Conservation (phyloP, 2,113 vertebrate genomes). For the Colistium nudipinnis region DNA sequence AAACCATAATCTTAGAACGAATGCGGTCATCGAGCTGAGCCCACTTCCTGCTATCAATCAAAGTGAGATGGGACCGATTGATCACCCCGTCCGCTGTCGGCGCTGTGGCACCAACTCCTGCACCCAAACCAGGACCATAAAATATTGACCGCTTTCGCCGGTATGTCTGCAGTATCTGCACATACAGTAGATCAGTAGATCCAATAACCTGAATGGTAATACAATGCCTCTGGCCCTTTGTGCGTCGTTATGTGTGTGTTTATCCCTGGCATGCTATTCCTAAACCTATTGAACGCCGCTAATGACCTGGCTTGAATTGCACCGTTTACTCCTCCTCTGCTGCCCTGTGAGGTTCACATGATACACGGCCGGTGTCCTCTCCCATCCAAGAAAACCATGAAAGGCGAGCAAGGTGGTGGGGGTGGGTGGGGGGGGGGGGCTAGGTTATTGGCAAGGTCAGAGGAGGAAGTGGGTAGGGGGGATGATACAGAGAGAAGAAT, state of each 20-base stretch:
- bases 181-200: slow-evolving; percentile 13
- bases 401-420: slow-evolving; percentile 28
- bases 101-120: slow-evolving; percentile 3
- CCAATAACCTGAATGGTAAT: slow-evolving; percentile 28
- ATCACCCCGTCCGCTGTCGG: slow-evolving; percentile 30
- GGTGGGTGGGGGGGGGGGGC: slow-evolving; percentile 1
- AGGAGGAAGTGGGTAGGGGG: slow-evolving; percentile 8
- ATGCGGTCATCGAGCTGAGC: slow-evolving; percentile 34
- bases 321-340: slow-evolving; percentile 34
- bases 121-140: not conserved
- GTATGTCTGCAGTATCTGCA: not conserved
- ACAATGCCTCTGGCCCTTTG: slow-evolving; percentile 17
- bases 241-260: slow-evolving; percentile 19
- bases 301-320: slow-evolving; percentile 67
- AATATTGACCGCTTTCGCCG: not conserved
- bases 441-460: slow-evolving; percentile 58
- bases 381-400: slow-evolving; percentile 28
- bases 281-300: slow-evolving; percentile 51
- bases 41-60: slow-evolving; percentile 38
- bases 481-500: not conserved
- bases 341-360: slow-evolving; percentile 41
- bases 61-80: slow-evolving; percentile 20
- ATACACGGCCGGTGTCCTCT: slow-evolving; percentile 27
- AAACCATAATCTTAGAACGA: not conserved
- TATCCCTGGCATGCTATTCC: slow-evolving; percentile 22